Base-by-base conservation (phyloP, 2,113 vertebrate species). In the Dasypus novemcinctus region DNA sequence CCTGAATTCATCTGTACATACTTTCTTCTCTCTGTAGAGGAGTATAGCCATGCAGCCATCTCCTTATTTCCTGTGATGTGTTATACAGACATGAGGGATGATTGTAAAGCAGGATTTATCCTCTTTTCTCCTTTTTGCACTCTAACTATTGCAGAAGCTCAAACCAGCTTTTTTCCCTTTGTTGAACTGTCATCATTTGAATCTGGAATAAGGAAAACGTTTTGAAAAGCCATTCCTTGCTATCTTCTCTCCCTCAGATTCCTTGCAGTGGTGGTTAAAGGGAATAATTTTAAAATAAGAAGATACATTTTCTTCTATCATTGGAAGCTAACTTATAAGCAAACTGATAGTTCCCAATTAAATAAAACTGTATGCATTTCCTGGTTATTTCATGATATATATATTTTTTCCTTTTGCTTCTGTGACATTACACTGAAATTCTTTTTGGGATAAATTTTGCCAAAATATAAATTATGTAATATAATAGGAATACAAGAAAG, bases 321-420 rank as follows among this genome's bases (percentile, higher is more conserved):
- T 27, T 88, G 31, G 33, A 96, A 18, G 38, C 89, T 93, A 94
- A 81, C 69, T 79, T 29, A n/a, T 86, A 61, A 90, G 72, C 46
- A 87, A 52, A 29, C 38, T n/a, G 0, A n/a, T 31, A 41, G n/a
- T 86, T 79, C 49, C 49, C 36, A 66, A 78, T 88, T 75, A 79
- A 92, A 68, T 92, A 46, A 92, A 83, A 69, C 69, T 74, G 2
- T 54, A n/a, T 83, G 25, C 7, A 79, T 15, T 25, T 80, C 13
- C 63, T 85, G 13, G 29, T 95, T 95, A 91, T 87, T 69, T 93
- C 93, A 68, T 31, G n/a, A 78, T 72, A 36, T 20, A 23, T 29
- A 79, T 91, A 66, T 23, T 85, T 38, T 74, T 79, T 49, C 1
- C 31, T 90, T 88, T 69, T 75, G 29, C 87, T 93, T 95, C 49